These are phyloP conservation scores for Scomberomorus guttatus DNA, from an alignment of 2,797 vertebrate genomes.

Conservation along the genomic window DNA sequence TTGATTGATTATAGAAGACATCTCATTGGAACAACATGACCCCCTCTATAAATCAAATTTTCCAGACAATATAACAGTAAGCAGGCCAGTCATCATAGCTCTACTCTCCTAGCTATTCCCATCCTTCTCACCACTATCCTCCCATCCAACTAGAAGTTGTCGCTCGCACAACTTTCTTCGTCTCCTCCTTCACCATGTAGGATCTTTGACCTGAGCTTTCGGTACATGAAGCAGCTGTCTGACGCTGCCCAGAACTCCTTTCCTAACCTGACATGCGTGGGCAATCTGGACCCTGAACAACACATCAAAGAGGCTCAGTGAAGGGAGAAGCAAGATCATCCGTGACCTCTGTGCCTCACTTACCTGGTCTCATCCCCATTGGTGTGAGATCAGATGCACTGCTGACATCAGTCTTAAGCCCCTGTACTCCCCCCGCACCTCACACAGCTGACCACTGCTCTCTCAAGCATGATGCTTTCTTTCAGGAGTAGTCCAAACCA, in stretches of 20 bases:
- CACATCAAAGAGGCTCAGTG: not conserved
- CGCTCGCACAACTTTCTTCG: not conserved
- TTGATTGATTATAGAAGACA: not conserved
- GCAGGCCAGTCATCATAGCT: not conserved
- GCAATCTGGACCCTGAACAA: not conserved
- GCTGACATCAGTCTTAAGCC: no score
- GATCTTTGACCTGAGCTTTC: not conserved
- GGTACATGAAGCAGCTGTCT: not conserved
- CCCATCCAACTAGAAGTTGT: not conserved
- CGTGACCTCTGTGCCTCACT: no score
- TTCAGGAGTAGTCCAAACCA: no score
- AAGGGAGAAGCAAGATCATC: not conserved
- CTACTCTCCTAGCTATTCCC: no score
- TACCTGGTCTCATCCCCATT: no score
- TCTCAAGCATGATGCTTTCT: no score
- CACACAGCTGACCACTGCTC: no score
- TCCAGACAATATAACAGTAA: not conserved
- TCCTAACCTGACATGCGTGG: slow-evolving; percentile 3
- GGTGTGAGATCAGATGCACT: no score
- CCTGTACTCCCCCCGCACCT: no score
- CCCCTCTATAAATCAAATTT: slow-evolving; percentile 3
- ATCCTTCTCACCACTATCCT: not conserved
- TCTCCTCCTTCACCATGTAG: not conserved
- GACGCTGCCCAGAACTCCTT: not conserved
- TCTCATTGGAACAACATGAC: not conserved